A percentile compares a stretch with the other conserved stretches of the same genome.
Conservation (phyloP, 2,888 invertebrate species). For the Eupithecia tripunctaria region DNA sequence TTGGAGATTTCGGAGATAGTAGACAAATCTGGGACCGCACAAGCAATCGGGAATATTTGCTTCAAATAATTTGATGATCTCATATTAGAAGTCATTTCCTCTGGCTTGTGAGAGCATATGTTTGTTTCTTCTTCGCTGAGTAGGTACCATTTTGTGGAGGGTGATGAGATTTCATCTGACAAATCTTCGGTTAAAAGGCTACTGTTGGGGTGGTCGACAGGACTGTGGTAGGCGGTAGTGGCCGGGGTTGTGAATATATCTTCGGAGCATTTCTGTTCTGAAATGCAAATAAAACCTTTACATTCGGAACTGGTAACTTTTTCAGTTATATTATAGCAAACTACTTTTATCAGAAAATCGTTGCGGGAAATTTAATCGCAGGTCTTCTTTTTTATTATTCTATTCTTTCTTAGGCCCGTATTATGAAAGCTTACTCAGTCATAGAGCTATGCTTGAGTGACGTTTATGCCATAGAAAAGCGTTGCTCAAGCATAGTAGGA, state of each 20-base stretch:
- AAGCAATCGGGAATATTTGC: constrained; percentile 69
- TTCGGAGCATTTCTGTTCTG: constrained; percentile 15
- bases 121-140: constrained; percentile 72
- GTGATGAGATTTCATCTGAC: constrained; percentile 53
- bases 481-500: too few species aligned
- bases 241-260: constrained; percentile 38
- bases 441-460: too few species aligned
- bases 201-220: constrained; percentile 43
- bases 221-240: constrained; percentile 50
- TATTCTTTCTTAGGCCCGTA: too few species aligned
- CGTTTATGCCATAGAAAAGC: too few species aligned
- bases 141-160: constrained; percentile 65
- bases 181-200: constrained; percentile 76
- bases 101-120: constrained; percentile 15
- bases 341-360: background rate
- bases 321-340: background rate
- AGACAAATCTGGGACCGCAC: constrained; percentile 72
- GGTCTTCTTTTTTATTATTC: too few species aligned
- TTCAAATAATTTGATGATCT: constrained; percentile 51
- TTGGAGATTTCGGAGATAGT: constrained; percentile 74
- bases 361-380: background rate
- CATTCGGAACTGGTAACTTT: background rate
- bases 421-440: too few species aligned
- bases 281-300: background rate
- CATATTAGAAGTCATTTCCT: constrained; percentile 22